A percentile compares a stretch with the other conserved stretches of the same genome.
phyloP scores from a whole-genome alignment of 2,113 vertebrate species.

The Nothocercus nigrocapillus region DNA sequence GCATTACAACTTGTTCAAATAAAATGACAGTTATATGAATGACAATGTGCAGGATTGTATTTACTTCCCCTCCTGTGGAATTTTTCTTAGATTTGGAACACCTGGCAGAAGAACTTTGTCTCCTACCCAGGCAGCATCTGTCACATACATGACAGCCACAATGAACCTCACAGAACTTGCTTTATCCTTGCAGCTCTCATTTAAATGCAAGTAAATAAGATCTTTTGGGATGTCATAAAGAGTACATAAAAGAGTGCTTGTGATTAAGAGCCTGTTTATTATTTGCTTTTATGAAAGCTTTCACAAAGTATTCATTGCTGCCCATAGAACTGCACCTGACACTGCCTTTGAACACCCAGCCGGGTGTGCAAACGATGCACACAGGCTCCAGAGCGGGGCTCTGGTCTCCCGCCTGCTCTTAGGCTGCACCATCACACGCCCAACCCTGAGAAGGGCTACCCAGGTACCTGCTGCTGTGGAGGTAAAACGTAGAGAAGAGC shows the following conservation, averaged over 20 bases:
- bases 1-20: not conserved
- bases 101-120: not conserved
- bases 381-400: too few species aligned
- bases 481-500: not conserved
- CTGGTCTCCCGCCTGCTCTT: too few species aligned
- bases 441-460: too few species aligned
- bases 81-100: not conserved
- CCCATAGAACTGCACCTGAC: too few species aligned
- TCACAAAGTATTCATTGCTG: too few species aligned
- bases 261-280: not conserved
- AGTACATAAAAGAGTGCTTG: not conserved
- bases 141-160: accelerated
- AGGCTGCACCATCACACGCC: too few species aligned
- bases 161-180: not conserved
- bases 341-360: too few species aligned
- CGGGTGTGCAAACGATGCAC: too few species aligned
- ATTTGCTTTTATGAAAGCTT: too few species aligned
- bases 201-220: not conserved
- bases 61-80: accelerated
- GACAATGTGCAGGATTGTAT: not conserved
- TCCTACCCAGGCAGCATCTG: not conserved
- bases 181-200: not conserved
- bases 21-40: not conserved
- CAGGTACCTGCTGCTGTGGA: too few species aligned
- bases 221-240: not conserved